Evolutionary conservation across 2,113 vertebrate species (phyloP).

Genomic region (Peromyscus polionotus): DNA sequence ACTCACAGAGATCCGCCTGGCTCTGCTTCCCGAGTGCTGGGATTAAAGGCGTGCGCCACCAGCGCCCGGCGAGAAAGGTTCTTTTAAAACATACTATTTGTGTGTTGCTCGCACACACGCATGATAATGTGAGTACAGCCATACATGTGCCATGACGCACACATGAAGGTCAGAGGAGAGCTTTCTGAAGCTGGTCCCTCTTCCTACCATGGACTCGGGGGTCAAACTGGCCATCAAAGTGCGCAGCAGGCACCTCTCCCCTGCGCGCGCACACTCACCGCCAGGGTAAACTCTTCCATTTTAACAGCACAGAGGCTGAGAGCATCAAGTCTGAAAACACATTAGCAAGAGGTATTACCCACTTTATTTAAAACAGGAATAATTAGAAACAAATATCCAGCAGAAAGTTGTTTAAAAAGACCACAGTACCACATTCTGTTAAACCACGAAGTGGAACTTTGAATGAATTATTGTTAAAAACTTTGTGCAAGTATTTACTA

Average conservation of each 20-base stretch:
- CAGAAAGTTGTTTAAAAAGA: conserved; percentile 30
- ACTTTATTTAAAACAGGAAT: conserved; percentile 68
- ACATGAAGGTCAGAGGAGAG: background rate
- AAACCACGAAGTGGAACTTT: conserved; percentile 42
- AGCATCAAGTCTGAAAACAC: conserved; percentile 33
- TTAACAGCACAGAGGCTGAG: conserved; percentile 4
- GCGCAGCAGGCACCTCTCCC: background rate
- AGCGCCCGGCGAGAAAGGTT: background rate
- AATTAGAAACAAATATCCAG: conserved; percentile 39
- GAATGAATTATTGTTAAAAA: conserved; percentile 28
- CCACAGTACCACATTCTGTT: conserved; percentile 28
- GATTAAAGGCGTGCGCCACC: no score
- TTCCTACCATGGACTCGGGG: background rate
- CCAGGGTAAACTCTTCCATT: background rate
- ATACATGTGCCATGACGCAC: background rate
- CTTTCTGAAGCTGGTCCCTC: background rate
- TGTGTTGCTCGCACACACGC: background rate
- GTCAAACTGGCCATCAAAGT: background rate
- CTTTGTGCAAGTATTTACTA: background rate
- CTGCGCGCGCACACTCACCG: background rate
- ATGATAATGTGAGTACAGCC: background rate
- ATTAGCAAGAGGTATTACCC: background rate
- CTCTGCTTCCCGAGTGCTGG: no score
- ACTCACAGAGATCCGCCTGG: no score
- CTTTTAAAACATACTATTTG: background rate